A percentile compares a stretch with the other conserved stretches of the same genome.
phyloP scores from a whole-genome alignment of 2,888 invertebrate species.

The Elegia similella region DNA sequence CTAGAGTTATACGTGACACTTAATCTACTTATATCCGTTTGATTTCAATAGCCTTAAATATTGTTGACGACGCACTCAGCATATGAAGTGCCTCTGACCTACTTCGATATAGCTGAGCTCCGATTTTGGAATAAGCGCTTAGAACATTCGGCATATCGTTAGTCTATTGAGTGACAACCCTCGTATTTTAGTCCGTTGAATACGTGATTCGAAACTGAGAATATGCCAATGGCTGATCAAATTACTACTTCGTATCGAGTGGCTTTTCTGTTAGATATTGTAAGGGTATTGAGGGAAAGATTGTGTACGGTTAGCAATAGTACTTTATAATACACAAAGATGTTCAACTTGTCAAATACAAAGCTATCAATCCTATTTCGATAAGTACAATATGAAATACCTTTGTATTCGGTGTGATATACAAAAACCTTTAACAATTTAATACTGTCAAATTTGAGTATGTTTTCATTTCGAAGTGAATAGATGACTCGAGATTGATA shows the following conservation, averaged over 20 bases:
- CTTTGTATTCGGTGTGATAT: too few species aligned
- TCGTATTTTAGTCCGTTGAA: slow-evolving; percentile 18
- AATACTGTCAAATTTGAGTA: too few species aligned
- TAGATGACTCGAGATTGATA: too few species aligned
- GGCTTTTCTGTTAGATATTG: background rate
- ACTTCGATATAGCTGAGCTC: background rate
- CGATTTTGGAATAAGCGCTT: background rate
- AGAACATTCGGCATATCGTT: background rate
- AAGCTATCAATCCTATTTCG: too few species aligned
- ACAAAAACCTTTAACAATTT: too few species aligned
- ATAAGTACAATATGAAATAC: too few species aligned
- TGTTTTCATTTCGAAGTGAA: too few species aligned
- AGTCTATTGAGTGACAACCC: background rate
- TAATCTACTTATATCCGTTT: too few species aligned
- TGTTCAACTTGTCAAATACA: too few species aligned
- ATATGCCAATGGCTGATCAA: background rate
- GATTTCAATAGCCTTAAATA: too few species aligned
- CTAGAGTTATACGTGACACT: too few species aligned
- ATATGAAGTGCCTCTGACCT: background rate
- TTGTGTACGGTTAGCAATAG: background rate
- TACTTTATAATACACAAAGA: background rate
- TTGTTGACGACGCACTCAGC: too few species aligned
- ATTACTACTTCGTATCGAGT: background rate
- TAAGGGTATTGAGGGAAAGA: background rate
- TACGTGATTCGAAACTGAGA: background rate